Evolutionary conservation across 2,113 vertebrate species (phyloP), one percentile per base, ranked within the genome.

Genomic region (Halcyon malimbica): DNA sequence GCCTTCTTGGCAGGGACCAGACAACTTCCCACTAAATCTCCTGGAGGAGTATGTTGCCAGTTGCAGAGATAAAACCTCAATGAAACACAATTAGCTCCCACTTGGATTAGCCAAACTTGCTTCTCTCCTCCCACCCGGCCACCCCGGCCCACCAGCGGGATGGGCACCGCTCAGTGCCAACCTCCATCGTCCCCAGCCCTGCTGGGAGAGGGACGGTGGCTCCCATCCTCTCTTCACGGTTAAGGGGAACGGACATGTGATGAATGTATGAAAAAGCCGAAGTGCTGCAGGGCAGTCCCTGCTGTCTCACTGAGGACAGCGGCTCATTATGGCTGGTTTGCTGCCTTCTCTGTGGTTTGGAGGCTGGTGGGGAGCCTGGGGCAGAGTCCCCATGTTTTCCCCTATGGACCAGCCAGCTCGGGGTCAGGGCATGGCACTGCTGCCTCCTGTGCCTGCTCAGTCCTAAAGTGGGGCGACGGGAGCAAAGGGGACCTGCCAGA

Each of bases 31-130:
- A 89, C 92, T 89, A 89, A 96, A 96, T 92, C 92, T 96, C 82
- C 83, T 91, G 93, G 83, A 97, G 93, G 68, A 96, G 88, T 14
- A 3, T 16, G 24, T 75, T 96, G 93, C 93, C 87, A 93, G 92
- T 88, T 80, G 73, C 90, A 41, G 51, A 94, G 94, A 92, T 90
- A 97, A 96, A 96, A 89, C 75, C 94, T 93, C 93, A 94, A 91
- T 93, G 95, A 96, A 96, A 96, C 79, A 75, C 87, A 73, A 91
- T 93, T 88, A 92, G 54, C 67, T 95, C 73, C 77, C 88, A 78
- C 80, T 81, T 14, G 83, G 81, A 86, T 94, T 87, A 90, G 57
- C 78, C 73, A 44, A 93, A 93, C 57, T 48, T 4, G 6, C 69
- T 20, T 73, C 65, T 80, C 71, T 79, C 57, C 82, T 65, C 59